Evolutionary conservation across 1,140 invertebrate genomes (phyloP).

Genomic region (Scaptomyza montana): DNA sequence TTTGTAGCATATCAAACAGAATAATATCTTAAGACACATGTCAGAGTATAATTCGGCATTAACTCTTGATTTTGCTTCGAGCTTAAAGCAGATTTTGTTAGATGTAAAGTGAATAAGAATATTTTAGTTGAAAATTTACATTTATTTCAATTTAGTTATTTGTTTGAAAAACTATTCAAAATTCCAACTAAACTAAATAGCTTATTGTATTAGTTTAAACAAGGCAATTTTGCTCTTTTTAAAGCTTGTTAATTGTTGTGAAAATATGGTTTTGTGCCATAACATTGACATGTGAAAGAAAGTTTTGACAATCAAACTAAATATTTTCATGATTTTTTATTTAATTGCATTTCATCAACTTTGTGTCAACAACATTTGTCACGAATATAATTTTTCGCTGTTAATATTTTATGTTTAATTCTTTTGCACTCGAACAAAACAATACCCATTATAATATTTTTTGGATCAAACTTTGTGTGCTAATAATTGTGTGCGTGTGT

Average conservation of each 20-base stretch:
- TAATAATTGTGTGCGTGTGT: conserved; percentile 19
- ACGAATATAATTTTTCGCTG: not conserved
- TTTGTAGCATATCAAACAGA: not conserved
- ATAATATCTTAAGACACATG: not conserved
- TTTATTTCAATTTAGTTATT: no score
- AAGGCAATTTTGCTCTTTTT: no score
- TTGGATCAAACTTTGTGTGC: conserved; percentile 8
- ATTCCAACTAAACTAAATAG: no score
- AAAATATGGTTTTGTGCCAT: no score
- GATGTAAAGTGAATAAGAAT: no score
- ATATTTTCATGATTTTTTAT: not conserved
- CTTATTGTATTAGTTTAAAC: no score
- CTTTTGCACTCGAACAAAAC: not conserved
- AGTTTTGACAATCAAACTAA: not conserved
- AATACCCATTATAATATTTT: conserved; percentile 15
- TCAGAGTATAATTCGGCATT: not conserved
- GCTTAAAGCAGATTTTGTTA: not conserved
- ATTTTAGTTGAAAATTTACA: no score
- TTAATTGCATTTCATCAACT: not conserved
- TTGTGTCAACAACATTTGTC: conserved; percentile 1
- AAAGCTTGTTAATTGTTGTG: no score
- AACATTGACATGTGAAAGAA: no score
- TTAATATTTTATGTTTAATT: not conserved
- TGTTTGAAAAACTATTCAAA: no score
- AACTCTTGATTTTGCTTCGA: not conserved